These are phyloP conservation scores for Amblyopsis hoosieri DNA, from an alignment of 2,797 vertebrate species.

Conservation along the genomic window DNA sequence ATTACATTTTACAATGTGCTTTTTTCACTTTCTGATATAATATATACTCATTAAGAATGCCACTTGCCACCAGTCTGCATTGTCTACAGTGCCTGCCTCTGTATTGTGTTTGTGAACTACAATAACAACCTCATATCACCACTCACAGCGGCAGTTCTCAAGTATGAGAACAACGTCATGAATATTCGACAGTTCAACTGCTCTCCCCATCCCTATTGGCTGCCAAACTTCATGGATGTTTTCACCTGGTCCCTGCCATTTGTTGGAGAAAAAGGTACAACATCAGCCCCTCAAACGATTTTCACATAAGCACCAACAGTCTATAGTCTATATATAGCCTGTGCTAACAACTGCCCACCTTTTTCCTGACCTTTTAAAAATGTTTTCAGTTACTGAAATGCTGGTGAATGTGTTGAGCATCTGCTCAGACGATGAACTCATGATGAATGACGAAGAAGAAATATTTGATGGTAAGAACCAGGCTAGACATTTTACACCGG, in stretches of 20 bases:
- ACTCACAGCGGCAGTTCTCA: conserved; percentile 86
- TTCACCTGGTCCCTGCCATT: conserved; percentile 92
- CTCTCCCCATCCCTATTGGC: conserved; percentile 90
- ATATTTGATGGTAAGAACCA: conserved; percentile 90
- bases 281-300: not conserved
- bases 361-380: not conserved
- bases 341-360: not conserved
- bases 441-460: conserved; percentile 92
- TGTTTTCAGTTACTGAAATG: conserved; percentile 92
- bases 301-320: not conserved
- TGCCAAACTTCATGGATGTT: conserved; percentile 92
- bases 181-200: conserved; percentile 93
- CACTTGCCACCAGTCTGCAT: not conserved
- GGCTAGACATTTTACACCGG: not conserved
- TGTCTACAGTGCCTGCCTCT: not conserved
- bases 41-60: too few relatives aligned
- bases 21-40: too few relatives aligned
- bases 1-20: too few relatives aligned
- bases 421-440: conserved; percentile 96
- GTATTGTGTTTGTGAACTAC: not conserved
- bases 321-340: not conserved
- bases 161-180: conserved; percentile 93
- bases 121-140: not conserved
- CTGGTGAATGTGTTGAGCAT: conserved; percentile 98
- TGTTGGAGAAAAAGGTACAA: conserved; percentile 87